Conservation (phyloP, 2,888 invertebrate species). For the Pandemis cinnamomeana region DNA sequence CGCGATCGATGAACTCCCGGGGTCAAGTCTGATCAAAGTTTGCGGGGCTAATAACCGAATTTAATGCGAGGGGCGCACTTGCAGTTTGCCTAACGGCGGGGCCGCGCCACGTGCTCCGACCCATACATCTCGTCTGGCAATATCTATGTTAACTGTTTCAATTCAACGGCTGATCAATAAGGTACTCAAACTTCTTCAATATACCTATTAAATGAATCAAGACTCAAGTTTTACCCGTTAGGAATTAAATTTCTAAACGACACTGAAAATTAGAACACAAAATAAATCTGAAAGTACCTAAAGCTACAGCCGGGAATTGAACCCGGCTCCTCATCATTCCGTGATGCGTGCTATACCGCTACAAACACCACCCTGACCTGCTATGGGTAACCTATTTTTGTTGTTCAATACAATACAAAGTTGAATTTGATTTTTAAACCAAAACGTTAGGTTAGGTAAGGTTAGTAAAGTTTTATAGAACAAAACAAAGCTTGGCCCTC, state of each 20-base stretch:
- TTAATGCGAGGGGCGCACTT: slow-evolving; percentile 73
- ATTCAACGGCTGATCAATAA: not conserved
- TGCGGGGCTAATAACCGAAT: slow-evolving; percentile 80
- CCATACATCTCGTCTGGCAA: not conserved
- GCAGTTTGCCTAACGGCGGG: slow-evolving; percentile 59
- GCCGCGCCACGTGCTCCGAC: slow-evolving; percentile 29
- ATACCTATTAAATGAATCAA: too few species aligned
- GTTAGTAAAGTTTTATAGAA: not conserved
- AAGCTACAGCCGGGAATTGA: too few species aligned
- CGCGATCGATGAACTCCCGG: slow-evolving; percentile 79
- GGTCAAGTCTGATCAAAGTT: slow-evolving; percentile 82
- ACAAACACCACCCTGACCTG: too few species aligned
- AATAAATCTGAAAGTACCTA: too few species aligned
- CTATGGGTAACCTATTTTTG: not conserved
- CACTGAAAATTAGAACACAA: too few species aligned
- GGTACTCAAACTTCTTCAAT: not conserved
- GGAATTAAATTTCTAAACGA: too few species aligned
- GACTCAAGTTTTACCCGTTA: too few species aligned
- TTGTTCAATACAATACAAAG: not conserved
- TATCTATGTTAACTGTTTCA: not conserved
- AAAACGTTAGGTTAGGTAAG: not conserved
- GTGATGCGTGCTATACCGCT: too few species aligned
- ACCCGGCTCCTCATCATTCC: too few species aligned
- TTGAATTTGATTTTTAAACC: not conserved
- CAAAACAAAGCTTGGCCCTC: not conserved